These are phyloP conservation scores for Orthosia incerta DNA, from an alignment of 2,888 invertebrate genomes.

Conservation along the genomic window DNA sequence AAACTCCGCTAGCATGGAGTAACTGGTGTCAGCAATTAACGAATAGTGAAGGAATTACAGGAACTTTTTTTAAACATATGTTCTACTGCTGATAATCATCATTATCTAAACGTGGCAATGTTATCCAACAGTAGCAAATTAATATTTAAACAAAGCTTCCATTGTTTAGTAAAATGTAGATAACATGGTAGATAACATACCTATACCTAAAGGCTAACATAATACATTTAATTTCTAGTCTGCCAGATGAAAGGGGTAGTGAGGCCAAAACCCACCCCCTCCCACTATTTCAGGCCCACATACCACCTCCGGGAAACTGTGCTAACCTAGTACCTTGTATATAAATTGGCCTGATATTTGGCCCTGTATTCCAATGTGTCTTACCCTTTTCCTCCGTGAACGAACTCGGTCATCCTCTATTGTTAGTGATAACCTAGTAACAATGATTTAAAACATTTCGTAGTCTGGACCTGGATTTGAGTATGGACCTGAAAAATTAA, in stretches of 20 bases:
- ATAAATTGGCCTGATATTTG: conserved; percentile 44
- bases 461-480: conserved; percentile 24
- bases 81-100: not conserved
- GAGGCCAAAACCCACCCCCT: not conserved
- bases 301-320: conserved; percentile 28
- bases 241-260: conserved; percentile 7
- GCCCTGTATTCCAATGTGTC: conserved; percentile 34
- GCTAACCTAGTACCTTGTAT: conserved; percentile 45
- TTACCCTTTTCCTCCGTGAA: not conserved
- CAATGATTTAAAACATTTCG: conserved; percentile 42
- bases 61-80: not conserved
- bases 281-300: conserved; percentile 17
- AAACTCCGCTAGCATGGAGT: not conserved
- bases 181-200: not conserved
- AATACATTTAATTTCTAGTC: not conserved
- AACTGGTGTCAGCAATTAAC: not conserved
- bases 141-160: not conserved
- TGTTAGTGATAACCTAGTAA: conserved; percentile 53
- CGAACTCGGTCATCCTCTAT: not conserved
- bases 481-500: conserved; percentile 6
- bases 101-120: not conserved
- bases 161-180: not conserved
- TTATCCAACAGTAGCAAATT: not conserved
- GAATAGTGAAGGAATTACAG: not conserved
- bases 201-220: not conserved